Conservation (phyloP, 2,113 vertebrate species). For the Plecturocebus donacophilus region DNA sequence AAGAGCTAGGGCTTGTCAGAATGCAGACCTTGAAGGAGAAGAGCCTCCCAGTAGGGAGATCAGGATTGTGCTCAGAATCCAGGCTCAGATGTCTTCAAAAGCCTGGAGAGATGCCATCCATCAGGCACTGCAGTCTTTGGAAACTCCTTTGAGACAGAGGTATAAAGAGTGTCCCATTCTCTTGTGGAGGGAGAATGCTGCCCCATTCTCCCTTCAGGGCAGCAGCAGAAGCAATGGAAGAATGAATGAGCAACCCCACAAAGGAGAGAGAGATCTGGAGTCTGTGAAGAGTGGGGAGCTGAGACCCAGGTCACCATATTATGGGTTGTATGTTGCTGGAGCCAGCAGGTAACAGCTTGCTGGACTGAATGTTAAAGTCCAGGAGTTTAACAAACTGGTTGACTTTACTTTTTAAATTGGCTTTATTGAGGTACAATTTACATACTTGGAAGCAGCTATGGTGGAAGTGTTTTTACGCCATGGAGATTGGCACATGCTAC, state of each 20-base stretch:
- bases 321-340: not conserved
- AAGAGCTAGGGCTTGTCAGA: not conserved
- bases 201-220: not conserved
- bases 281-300: not conserved
- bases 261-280: not conserved
- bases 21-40: not conserved
- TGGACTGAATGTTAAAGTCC: not conserved
- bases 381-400: not conserved
- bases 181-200: not conserved
- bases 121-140: not conserved
- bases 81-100: not conserved
- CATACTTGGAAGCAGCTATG: not conserved
- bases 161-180: not conserved
- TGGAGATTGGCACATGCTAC: not conserved
- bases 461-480: not conserved
- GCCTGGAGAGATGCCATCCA: not conserved
- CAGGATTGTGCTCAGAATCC: not conserved
- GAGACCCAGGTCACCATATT: not conserved
- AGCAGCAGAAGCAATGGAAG: not conserved
- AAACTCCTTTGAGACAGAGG: not conserved
- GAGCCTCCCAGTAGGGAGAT: not conserved
- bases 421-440: not conserved
- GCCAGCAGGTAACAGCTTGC: not conserved
- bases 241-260: not conserved
- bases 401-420: not conserved